These are phyloP conservation scores for Leucopternis melanops DNA, from an alignment of 2,113 vertebrate species.

Conservation along the genomic window DNA sequence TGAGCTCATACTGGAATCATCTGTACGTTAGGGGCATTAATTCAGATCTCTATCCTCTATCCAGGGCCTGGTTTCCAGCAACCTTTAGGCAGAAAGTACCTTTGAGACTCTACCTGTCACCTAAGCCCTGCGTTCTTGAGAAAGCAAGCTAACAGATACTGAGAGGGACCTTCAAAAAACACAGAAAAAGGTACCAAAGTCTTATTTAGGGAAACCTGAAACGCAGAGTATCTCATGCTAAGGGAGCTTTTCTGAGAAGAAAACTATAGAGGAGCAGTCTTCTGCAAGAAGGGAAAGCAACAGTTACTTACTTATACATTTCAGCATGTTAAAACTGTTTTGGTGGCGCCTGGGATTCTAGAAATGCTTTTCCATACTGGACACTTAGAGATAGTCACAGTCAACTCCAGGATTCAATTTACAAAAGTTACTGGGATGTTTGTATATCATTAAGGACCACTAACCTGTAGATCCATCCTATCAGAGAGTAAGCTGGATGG, in stretches of 20 bases:
- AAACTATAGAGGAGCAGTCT: background rate
- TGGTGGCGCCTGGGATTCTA: background rate
- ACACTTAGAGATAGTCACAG: background rate
- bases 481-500: background rate
- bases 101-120: background rate
- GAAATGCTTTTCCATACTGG: background rate
- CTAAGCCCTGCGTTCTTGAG: background rate
- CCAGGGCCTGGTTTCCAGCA: background rate
- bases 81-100: background rate
- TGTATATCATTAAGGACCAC: background rate
- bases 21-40: background rate
- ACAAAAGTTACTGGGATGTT: background rate
- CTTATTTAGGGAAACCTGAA: background rate
- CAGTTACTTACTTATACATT: background rate
- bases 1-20: slow-evolving; percentile 37
- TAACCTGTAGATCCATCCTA: background rate
- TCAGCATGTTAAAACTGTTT: background rate
- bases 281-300: background rate
- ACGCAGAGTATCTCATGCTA: background rate
- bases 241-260: background rate
- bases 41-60: background rate
- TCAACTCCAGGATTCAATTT: background rate
- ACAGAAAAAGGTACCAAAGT: background rate
- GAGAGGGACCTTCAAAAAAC: background rate
- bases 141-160: background rate